A percentile compares a stretch with the other conserved stretches of the same genome.
These are phyloP conservation scores for Clitarchus hookeri DNA, from an alignment of 2,888 invertebrate species.

Conservation along the genomic window DNA sequence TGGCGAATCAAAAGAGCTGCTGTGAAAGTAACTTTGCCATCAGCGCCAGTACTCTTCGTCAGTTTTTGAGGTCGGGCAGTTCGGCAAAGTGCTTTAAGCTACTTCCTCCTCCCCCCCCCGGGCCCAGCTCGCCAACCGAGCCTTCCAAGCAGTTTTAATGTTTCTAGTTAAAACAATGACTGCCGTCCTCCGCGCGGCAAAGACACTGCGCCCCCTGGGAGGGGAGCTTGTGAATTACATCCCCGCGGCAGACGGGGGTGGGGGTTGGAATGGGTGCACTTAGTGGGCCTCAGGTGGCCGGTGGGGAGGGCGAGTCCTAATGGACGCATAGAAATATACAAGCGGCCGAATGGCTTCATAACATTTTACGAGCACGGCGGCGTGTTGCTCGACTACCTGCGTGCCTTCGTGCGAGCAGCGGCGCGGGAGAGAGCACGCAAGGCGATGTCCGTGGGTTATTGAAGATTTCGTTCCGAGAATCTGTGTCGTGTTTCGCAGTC, in stretches of 20 bases:
- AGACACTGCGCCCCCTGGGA: neutral
- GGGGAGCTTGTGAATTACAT: neutral
- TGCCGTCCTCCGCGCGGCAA: neutral
- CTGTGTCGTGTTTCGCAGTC: too few species aligned
- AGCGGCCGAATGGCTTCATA: neutral
- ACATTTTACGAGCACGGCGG: neutral
- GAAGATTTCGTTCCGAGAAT: too few species aligned
- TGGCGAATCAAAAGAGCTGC: neutral
- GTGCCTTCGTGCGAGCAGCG: too few species aligned
- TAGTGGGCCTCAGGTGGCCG: neutral
- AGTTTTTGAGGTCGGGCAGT: neutral
- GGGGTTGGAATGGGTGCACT: neutral
- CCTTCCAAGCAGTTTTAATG: neutral
- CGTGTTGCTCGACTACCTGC: neutral
- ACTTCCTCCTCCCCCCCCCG: neutral
- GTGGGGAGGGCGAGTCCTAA: neutral
- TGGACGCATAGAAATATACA: neutral
- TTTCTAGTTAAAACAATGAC: neutral
- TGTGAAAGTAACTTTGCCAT: neutral
- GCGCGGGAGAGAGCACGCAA: neutral
- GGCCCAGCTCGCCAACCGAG: neutral
- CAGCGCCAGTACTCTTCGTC: neutral
- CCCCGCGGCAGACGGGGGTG: neutral
- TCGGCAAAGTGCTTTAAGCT: conserved; percentile 9
- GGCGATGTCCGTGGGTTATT: too few species aligned